Evolutionary conservation across 2,888 invertebrate species (phyloP).

Genomic region (Tachystola acroxantha): DNA sequence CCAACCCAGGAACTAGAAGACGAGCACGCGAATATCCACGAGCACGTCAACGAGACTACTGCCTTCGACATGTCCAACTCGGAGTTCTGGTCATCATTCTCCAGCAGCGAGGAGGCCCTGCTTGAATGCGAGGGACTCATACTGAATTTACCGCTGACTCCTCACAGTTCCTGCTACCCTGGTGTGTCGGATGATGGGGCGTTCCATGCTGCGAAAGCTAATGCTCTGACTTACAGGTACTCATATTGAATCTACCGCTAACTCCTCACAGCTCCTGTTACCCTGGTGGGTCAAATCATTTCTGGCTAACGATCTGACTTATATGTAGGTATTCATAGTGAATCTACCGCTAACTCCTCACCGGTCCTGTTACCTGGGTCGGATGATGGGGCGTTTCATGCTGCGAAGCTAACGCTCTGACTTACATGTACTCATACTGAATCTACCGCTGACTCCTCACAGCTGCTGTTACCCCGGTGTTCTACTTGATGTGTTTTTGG

Average conservation of each 20-base stretch:
- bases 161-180: constrained; percentile 75
- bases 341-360: constrained; percentile 85
- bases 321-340: constrained; percentile 84
- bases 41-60: constrained; percentile 81
- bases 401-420: constrained; percentile 80
- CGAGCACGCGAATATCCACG: constrained; percentile 81
- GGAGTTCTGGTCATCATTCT: constrained; percentile 89
- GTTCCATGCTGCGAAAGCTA: constrained; percentile 70
- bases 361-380: constrained; percentile 63
- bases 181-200: constrained; percentile 58
- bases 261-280: constrained; percentile 80
- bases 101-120: constrained; percentile 87
- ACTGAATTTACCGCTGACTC: constrained; percentile 83
- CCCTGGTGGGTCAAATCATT: constrained; percentile 24
- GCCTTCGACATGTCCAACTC: constrained; percentile 85
- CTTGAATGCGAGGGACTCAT: constrained; percentile 86
- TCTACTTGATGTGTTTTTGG: constrained; percentile 21
- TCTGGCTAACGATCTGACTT: constrained; percentile 79
- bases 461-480: constrained; percentile 63
- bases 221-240: constrained; percentile 83
- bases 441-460: constrained; percentile 83
- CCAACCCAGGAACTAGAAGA: constrained; percentile 72
- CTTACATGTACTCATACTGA: constrained; percentile 85
- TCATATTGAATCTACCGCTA: constrained; percentile 84
- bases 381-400: constrained; percentile 61